Base-by-base conservation (phyloP, 2,113 vertebrate genomes). In the Campylomormyrus tamandua region DNA sequence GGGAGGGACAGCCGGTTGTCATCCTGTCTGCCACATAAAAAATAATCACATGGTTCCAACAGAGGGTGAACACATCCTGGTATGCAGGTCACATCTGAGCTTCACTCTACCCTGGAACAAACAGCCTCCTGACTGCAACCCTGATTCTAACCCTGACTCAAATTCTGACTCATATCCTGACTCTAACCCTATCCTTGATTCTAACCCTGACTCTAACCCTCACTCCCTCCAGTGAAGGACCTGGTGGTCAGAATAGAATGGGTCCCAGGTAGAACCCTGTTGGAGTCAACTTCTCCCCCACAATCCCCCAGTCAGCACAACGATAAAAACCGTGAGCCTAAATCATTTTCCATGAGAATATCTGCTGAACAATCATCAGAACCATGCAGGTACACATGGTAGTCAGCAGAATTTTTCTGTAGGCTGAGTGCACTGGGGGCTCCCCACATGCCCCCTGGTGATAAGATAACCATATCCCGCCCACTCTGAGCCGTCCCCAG, bases 31-130 rank as follows among this genome's bases (percentile, higher is more conserved):
- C 74, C 87, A 66, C 45, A 27, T 74, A 15, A 89, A 89, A 62
- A 42, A 85, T 39, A 84, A 84, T 85, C 24, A 31, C 89, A 89
- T 46, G 89, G 89, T 83, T 93, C 93, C 70, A 91, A 91, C 91
- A 92, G 92, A 66, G 89, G 83, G 91, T 89, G 91, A 93, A 90
- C 90, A 92, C n/a, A 45, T 58, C 86, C 24, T 15, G 9, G 42
- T 15, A 15, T 46, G 6, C 48, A 27, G 31, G 50, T 62, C 77
- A 39, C 52, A 17, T 7, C 39, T 19, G 52, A 49, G 17, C 35
- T 85, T 42, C 42, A 89, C 58, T 42, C 24, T 45, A 89, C 58
- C 24, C 13, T 45, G 83, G n/a, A 56, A 80, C 15, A 80, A 77
- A 77, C 13, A 39, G 13, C 74, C 35, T 80, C 35, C 31, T 80